Conservation (phyloP, 92 coral and sea anemone genomes). For the Siderastrea radians region DNA sequence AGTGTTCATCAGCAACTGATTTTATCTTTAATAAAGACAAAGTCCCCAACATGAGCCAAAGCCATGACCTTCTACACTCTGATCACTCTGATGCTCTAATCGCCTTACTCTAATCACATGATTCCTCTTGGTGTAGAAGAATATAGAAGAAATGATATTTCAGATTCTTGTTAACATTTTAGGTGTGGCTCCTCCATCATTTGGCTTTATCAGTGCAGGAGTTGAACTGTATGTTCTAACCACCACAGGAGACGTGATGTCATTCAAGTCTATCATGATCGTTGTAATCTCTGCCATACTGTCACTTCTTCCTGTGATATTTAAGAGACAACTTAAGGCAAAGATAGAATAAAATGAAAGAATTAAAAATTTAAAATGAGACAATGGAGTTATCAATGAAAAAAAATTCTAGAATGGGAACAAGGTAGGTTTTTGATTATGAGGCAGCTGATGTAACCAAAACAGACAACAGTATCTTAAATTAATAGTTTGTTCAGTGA, state of each 20-base stretch:
- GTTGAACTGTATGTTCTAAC: constrained; percentile 94
- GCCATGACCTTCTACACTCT: too few relatives aligned
- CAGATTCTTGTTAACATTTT: not conserved
- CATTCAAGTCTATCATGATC: constrained; percentile 91
- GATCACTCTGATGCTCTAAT: too few relatives aligned
- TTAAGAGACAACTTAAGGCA: constrained; percentile 85
- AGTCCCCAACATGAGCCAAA: too few relatives aligned
- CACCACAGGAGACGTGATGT: constrained; percentile 97
- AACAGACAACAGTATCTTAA: too few relatives aligned
- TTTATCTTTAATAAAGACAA: too few relatives aligned
- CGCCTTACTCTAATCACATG: not conserved
- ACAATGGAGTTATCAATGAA: too few relatives aligned
- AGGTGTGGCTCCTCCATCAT: constrained; percentile 99
- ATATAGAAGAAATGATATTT: not conserved
- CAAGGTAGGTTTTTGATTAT: too few relatives aligned
- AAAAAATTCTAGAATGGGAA: too few relatives aligned
- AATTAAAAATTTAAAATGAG: not conserved
- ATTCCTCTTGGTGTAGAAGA: not conserved
- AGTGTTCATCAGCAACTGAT: too few relatives aligned
- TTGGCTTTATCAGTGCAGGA: constrained; percentile 99
- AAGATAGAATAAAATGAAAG: constrained; percentile 74
- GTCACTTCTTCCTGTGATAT: constrained; percentile 89
- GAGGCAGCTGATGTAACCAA: too few relatives aligned
- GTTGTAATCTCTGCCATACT: constrained; percentile 88
- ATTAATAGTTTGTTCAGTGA: too few relatives aligned